Evolutionary conservation across 2,888 invertebrate species (phyloP).

Genomic region (Drosophila mayaguana): DNA sequence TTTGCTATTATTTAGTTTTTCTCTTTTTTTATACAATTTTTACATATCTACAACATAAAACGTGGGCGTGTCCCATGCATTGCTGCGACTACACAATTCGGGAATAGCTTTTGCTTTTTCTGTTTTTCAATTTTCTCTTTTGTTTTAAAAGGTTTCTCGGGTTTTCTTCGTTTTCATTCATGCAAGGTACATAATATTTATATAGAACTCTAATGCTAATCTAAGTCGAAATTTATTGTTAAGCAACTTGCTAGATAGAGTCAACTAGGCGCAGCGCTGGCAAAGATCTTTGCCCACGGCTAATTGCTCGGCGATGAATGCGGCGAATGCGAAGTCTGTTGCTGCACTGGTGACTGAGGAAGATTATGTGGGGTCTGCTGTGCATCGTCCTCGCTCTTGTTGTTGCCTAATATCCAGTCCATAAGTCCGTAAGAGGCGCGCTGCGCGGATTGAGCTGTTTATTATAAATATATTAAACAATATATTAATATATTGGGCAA

Average conservation of each 20-base stretch:
- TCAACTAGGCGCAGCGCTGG: slow-evolving; percentile 13
- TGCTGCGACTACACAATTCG: slow-evolving; percentile 44
- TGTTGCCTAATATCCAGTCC: slow-evolving; percentile 92
- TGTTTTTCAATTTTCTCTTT: slow-evolving; percentile 8
- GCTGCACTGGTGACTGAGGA: slow-evolving; percentile 1
- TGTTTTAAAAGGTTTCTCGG: neutral
- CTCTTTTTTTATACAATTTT: slow-evolving; percentile 64
- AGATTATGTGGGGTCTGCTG: slow-evolving; percentile 19
- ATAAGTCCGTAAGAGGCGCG: slow-evolving; percentile 92
- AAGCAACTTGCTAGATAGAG: slow-evolving; percentile 28
- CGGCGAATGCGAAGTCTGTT: slow-evolving; percentile 11
- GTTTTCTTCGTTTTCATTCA: slow-evolving; percentile 27
- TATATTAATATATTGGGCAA: neutral
- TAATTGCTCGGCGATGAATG: slow-evolving; percentile 26
- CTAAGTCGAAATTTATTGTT: slow-evolving; percentile 29
- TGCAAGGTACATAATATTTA: slow-evolving; percentile 66
- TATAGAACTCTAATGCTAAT: slow-evolving; percentile 56
- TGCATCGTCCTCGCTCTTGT: slow-evolving; percentile 55
- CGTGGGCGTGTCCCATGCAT: slow-evolving; percentile 36
- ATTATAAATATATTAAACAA: neutral
- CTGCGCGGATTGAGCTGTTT: slow-evolving; percentile 90
- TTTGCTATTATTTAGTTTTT: slow-evolving; percentile 38
- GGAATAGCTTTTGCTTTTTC: slow-evolving; percentile 28
- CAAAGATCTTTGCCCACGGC: slow-evolving; percentile 3
- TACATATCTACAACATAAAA: slow-evolving; percentile 80